phyloP scores from a whole-genome alignment of 2,797 vertebrate genomes.

The Echiichthys vipera region DNA sequence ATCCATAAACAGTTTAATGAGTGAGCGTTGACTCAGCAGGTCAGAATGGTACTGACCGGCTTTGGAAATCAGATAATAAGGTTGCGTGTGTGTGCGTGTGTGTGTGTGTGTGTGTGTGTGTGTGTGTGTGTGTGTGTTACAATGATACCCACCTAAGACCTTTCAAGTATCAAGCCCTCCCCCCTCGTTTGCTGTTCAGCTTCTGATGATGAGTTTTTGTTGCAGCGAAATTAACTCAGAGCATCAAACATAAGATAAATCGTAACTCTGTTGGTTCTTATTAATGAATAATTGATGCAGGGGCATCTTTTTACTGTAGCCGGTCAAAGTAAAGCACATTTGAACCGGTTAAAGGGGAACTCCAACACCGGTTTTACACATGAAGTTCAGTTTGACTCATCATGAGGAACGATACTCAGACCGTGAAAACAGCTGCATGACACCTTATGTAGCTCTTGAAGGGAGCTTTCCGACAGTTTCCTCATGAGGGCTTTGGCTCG shows the following conservation, averaged over 20 bases:
- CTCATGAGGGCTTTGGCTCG: neutral
- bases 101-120: constrained; percentile 7
- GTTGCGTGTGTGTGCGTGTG: constrained; percentile 8
- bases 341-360: neutral
- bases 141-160: constrained; percentile 1
- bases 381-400: neutral
- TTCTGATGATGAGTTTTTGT: too few species aligned
- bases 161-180: neutral
- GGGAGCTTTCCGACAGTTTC: neutral
- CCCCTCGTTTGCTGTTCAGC: neutral
- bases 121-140: constrained; percentile 5
- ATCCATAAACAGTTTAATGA: constrained; percentile 58
- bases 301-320: too few species aligned
- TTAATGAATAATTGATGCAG: neutral
- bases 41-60: constrained; percentile 47
- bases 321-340: neutral
- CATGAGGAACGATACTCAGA: neutral
- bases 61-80: constrained; percentile 32
- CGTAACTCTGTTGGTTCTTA: neutral
- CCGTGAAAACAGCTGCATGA: neutral
- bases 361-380: neutral
- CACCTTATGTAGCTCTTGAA: neutral
- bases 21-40: constrained; percentile 58
- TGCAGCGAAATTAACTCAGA: neutral
- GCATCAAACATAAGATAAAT: neutral